Percentiles rank a stretch among this genome's conserved stretches.
Evolutionary conservation across 2,888 invertebrate genomes (phyloP).

Genomic region (Neoaliturus tenellus): DNA sequence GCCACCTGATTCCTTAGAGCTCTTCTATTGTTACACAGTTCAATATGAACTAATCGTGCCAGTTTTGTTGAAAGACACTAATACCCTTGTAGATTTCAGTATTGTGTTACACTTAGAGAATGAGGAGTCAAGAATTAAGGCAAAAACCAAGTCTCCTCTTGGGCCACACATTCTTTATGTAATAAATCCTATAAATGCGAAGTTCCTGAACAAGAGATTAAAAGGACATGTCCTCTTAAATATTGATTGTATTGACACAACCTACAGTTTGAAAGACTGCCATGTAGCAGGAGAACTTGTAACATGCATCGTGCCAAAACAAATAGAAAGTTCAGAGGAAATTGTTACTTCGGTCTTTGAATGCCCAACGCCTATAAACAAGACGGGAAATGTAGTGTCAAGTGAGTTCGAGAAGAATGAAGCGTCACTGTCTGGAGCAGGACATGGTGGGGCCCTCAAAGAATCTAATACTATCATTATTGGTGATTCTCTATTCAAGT

Average conservation of each 20-base stretch:
- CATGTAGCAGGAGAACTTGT: neutral
- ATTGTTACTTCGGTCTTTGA: neutral
- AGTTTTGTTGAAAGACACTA: neutral
- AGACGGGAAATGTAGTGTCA: neutral
- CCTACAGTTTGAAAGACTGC: neutral
- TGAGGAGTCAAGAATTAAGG: neutral
- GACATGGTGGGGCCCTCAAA: neutral
- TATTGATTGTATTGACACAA: neutral
- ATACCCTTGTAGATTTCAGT: neutral
- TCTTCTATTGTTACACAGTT: neutral
- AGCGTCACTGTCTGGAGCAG: neutral
- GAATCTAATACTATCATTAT: neutral
- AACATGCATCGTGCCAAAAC: too few relatives aligned
- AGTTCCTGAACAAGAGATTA: neutral
- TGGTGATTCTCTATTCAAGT: slow-evolving; percentile 8
- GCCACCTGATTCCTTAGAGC: neutral
- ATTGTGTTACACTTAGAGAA: neutral
- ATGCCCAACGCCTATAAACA: neutral
- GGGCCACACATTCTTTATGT: slow-evolving; percentile 11
- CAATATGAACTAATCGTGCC: slow-evolving; percentile 1
- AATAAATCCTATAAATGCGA: neutral
- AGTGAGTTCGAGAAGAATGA: neutral
- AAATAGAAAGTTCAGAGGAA: too few relatives aligned
- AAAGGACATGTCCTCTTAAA: neutral
- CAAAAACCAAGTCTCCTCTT: neutral